Evolutionary conservation across 2,888 invertebrate species (phyloP), one percentile per base, ranked within the genome.

Genomic region (Tenthredo livida): DNA sequence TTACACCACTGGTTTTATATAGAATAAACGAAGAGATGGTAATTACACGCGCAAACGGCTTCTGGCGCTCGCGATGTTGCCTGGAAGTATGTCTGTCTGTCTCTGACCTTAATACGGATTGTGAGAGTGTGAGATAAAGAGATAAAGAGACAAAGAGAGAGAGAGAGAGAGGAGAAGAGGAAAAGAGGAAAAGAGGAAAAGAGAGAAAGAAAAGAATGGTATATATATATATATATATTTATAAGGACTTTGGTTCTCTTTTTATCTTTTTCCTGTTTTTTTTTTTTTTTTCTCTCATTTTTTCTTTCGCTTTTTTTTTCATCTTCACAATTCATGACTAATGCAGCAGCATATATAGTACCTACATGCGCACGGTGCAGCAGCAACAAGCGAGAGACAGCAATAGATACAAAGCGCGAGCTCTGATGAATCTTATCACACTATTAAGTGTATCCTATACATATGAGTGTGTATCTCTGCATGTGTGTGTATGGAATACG

Each of bases 31-130:
- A 61, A 37, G 33, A 61, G 61, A 61, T 61, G 80, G 80, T 80
- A 80, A 80, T 80, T 58, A 58, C 58, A 80, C 80, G 80, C 58
- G 80, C 80, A 80, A 80, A 80, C 58, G 80, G 80, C 80, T 58
- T 61, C 80, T 61, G 61, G 33, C 15, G 29, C 54, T 33, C 70
- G 37, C 40, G 50, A 77, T 54, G 77, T 73, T 73, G 73, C 21
- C 33, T 43, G 40, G 72, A 73, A 73, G 72, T 43, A 43, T 43
- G 72, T 43, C 33, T 33, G 29, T 72, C 70, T 77, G 50, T 77
- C 58, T 61, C 40, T 58, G 80, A 80, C 77, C 77, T 54, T 77
- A 77, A 77, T 77, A 77, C 77, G 50, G 54, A 50, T 77, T n/a
- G 50, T 54, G 77, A 40, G 50, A 50, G 54, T n/a, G 33, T n/a